Evolutionary conservation across 1,140 invertebrate genomes (phyloP).

Genomic region (Agrypnia vestita): DNA sequence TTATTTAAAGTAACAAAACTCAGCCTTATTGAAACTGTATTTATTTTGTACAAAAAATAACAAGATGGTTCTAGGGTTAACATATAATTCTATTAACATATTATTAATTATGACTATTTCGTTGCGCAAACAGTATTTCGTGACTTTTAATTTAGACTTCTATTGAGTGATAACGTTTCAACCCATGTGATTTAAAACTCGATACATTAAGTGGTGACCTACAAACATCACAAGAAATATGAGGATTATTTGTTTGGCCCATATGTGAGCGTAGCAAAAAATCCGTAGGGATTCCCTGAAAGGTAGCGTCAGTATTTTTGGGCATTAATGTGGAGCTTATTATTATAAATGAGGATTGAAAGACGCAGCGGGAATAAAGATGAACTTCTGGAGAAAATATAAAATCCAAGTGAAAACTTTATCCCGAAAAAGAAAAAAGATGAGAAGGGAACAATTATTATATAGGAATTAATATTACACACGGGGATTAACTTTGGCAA

Average conservation of each 20-base stretch:
- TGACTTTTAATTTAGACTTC: conserved; percentile 1
- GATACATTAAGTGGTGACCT: background rate
- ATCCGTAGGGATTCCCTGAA: conserved; percentile 10
- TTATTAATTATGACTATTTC: too few species aligned
- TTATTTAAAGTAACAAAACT: too few species aligned
- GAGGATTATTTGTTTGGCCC: background rate
- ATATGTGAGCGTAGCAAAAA: background rate
- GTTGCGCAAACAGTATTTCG: too few species aligned
- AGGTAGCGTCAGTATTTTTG: conserved; percentile 38
- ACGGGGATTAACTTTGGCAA: too few species aligned
- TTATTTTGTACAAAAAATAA: too few species aligned
- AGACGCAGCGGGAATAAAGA: conserved; percentile 43
- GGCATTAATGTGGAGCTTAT: conserved; percentile 42
- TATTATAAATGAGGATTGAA: conserved; percentile 46
- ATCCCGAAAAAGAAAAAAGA: conserved; percentile 21
- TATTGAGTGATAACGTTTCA: too few species aligned
- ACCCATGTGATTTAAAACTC: too few species aligned
- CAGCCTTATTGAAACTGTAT: too few species aligned
- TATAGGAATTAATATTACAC: too few species aligned
- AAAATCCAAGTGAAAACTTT: conserved; percentile 34
- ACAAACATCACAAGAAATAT: background rate
- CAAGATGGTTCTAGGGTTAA: background rate
- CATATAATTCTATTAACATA: too few species aligned
- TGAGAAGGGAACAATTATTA: conserved; percentile 8
- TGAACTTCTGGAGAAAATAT: conserved; percentile 30